Base-by-base conservation (phyloP, 2,797 vertebrate genomes). In the Brotula barbata region DNA sequence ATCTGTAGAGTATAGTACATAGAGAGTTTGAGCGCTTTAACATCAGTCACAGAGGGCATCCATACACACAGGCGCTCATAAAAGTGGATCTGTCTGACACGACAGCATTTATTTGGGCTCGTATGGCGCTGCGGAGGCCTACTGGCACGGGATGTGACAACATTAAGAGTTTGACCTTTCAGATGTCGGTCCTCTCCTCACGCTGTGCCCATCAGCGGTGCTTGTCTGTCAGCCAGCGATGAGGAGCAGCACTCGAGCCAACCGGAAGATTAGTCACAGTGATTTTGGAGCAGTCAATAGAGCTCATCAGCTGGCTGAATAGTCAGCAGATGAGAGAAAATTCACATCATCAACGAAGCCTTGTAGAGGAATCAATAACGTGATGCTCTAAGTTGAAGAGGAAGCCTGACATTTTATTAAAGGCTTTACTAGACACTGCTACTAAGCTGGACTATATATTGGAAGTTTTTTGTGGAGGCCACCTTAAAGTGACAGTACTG, bases 91-190 rank as follows among this genome's bases (percentile, higher is more conserved):
- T 68, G 78, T 80, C 14, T 16, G 71, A 82, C 47, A 42, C 72
- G 76, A 73, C 74, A 59, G 75, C 20, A 3, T 67, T 76, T 58
- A 73, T 75, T 73, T 70, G 56, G 63, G 42, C 77, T 73, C 58
- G 53, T 59, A 52, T 62, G 64, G 67, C 22, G 48, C 70, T 10
- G 44, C 69, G 64, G 70, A 78, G 47, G 58, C 66, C 67, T 7
- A 12, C 68, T 64, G 69, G 72, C 71, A 42, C 69, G 75, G 57
- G 15, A 72, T 64, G 68, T 80, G 76, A 83, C 83, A 63, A 78
- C 81, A 67, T 78, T 83, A 76, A 75, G 70, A 83, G 75, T 70
- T 68, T 84, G 85, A 87, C 79, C 84, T 87, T 88, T 77, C 7
- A 17, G 65, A 71, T 54, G 67, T 59, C 67, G 55, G 58, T 37